Conservation (phyloP, 2,113 vertebrate species). For the Hypocryptadius cinnamomeus region DNA sequence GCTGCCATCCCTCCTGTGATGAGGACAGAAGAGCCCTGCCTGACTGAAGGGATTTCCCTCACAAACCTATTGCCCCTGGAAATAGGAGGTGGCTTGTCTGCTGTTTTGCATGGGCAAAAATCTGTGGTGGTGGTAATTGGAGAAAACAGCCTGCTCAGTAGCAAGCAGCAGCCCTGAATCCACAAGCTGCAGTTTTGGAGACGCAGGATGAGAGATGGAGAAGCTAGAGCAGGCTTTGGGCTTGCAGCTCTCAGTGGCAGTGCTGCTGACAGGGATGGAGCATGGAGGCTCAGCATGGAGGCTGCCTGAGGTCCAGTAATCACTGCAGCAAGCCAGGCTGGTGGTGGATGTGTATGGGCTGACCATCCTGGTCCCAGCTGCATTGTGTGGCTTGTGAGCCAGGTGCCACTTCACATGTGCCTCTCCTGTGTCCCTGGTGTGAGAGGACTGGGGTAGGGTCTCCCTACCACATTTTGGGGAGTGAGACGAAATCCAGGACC, state of each 20-base stretch:
- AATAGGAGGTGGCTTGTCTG: background rate
- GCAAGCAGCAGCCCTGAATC: background rate
- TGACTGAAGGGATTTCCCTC: background rate
- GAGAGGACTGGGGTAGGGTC: background rate
- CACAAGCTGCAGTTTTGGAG: background rate
- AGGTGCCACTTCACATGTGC: background rate
- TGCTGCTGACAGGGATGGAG: background rate
- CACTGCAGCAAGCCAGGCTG: background rate
- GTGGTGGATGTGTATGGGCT: accelerated
- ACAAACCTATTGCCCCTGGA: accelerated
- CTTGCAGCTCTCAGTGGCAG: background rate
- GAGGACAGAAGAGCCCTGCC: background rate
- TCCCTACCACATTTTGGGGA: background rate
- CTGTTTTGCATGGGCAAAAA: background rate
- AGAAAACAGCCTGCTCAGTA: background rate
- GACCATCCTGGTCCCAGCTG: background rate
- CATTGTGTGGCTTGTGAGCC: background rate
- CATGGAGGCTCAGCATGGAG: background rate
- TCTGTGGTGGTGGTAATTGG: background rate
- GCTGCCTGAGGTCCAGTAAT: background rate
- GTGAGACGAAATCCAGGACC: background rate
- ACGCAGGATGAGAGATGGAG: background rate
- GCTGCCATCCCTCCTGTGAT: background rate
- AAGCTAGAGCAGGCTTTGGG: too few species aligned
- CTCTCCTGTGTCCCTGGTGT: accelerated